Conservation (phyloP, 2,888 invertebrate genomes). For the Rotaria socialis region DNA sequence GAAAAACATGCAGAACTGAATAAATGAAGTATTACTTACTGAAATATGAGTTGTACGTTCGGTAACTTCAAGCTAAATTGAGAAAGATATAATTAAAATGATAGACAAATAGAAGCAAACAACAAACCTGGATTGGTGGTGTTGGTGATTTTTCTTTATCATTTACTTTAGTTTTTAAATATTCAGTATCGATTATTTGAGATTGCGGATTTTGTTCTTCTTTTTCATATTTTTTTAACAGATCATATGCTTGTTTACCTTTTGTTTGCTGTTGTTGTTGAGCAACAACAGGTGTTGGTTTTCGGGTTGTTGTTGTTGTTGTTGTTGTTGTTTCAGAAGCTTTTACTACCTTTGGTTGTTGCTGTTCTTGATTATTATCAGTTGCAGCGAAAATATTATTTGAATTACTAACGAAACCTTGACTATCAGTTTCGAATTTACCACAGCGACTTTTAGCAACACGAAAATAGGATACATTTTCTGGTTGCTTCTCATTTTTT, state of each 20-base stretch:
- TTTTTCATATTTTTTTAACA: constrained; percentile 30
- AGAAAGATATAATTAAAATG: not conserved
- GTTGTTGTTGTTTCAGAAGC: not conserved
- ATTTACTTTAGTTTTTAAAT: not conserved
- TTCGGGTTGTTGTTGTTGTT: too few relatives aligned
- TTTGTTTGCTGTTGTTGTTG: not conserved
- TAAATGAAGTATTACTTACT: not conserved
- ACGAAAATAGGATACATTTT: constrained; percentile 28
- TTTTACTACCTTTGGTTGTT: not conserved
- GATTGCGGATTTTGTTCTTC: not conserved
- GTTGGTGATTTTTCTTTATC: constrained; percentile 27
- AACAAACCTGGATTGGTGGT: not conserved
- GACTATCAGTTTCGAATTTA: not conserved
- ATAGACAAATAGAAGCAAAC: not conserved
- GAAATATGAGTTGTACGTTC: constrained; percentile 28
- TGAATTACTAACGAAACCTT: not conserved
- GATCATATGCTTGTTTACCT: not conserved
- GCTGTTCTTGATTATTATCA: not conserved
- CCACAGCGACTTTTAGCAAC: constrained; percentile 12
- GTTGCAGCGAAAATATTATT: not conserved
- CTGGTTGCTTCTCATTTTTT: not conserved
- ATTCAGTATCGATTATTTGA: not conserved
- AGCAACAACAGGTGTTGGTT: not conserved
- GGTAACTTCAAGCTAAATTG: constrained; percentile 23
- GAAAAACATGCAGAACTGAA: too few relatives aligned